Evolutionary conservation across 2,113 vertebrate species (phyloP).

Genomic region (Podarcis muralis): DNA sequence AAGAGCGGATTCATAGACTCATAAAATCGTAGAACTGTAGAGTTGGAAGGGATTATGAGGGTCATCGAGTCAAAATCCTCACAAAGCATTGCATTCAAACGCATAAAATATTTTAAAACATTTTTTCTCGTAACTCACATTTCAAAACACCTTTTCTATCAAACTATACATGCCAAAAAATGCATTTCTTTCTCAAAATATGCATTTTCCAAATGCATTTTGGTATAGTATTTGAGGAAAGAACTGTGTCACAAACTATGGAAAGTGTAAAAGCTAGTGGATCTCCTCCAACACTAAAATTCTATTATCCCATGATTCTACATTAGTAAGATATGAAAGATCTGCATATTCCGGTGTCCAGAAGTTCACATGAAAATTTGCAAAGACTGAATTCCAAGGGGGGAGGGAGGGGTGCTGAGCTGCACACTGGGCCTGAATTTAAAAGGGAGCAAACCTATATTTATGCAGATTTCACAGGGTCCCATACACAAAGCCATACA

Average conservation of each 20-base stretch:
- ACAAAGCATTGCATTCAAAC: not conserved
- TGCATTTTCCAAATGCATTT: not conserved
- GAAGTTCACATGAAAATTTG: not conserved
- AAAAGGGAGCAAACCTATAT: not conserved
- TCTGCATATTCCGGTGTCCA: not conserved
- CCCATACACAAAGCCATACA: too few species aligned
- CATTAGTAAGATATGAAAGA: not conserved
- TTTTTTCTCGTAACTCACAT: not conserved
- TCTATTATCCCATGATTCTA: too few species aligned
- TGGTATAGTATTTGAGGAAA: not conserved
- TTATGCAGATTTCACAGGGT: not conserved
- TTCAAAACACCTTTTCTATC: not conserved
- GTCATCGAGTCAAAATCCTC: not conserved
- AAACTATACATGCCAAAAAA: too few species aligned
- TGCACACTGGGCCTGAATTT: not conserved
- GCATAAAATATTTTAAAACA: not conserved
- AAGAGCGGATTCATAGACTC: constrained; percentile 13
- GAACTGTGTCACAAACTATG: not conserved
- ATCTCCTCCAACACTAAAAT: too few species aligned
- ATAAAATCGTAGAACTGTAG: too few species aligned
- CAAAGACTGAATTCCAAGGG: not conserved
- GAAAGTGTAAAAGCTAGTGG: not conserved
- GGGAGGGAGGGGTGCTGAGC: too few species aligned
- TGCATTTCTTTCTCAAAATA: not conserved
- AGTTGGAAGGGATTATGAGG: too few species aligned